These are phyloP conservation scores for Leptinotarsa haldemani DNA, from an alignment of 2,888 invertebrate genomes.

Conservation along the genomic window DNA sequence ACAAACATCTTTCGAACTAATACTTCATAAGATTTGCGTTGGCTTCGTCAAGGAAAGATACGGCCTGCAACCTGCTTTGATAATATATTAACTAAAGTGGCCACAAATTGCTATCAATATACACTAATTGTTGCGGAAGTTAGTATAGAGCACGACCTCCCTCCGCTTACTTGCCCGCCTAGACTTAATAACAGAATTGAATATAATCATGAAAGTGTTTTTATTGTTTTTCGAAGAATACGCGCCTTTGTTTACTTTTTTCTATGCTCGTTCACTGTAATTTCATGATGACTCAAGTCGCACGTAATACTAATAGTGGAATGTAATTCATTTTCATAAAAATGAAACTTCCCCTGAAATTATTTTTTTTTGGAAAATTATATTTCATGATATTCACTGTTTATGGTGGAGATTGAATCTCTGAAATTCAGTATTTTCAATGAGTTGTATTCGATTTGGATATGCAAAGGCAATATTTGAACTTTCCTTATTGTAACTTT, in stretches of 20 bases:
- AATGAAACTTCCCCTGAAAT: too few species aligned
- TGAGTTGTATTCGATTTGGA: too few species aligned
- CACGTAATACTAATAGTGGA: too few species aligned
- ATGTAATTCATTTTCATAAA: too few species aligned
- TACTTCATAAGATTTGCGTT: neutral
- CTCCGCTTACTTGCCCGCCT: neutral
- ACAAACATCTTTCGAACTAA: neutral
- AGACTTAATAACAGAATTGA: neutral
- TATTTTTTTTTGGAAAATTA: too few species aligned
- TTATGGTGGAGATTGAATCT: too few species aligned
- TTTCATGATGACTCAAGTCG: neutral
- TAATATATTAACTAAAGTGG: conserved; percentile 57
- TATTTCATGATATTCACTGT: too few species aligned
- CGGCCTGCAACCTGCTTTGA: neutral
- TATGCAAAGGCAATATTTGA: too few species aligned
- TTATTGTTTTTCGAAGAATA: conserved; percentile 16
- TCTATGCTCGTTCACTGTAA: neutral
- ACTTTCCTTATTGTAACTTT: too few species aligned
- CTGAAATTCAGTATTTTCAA: too few species aligned
- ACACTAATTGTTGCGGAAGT: conserved; percentile 58
- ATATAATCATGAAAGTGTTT: conserved; percentile 14
- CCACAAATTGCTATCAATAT: conserved; percentile 59
- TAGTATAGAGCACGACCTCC: conserved; percentile 31
- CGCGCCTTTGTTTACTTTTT: conserved; percentile 5
- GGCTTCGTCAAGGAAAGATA: conserved; percentile 8